A percentile compares a stretch with the other conserved stretches of the same genome.
Evolutionary conservation across 2,113 vertebrate species (phyloP).

Genomic region (Uria lomvia): DNA sequence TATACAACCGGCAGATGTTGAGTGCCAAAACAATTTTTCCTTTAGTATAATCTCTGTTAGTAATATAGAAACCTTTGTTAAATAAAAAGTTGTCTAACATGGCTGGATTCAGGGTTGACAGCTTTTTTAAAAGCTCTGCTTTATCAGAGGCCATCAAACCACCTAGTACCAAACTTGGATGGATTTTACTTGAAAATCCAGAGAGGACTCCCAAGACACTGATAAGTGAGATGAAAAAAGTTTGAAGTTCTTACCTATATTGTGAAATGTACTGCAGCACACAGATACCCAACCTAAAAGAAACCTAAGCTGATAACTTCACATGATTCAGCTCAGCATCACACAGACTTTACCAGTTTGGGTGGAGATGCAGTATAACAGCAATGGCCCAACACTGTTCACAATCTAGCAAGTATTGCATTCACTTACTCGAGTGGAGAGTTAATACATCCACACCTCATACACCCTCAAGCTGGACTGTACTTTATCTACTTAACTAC

Average conservation of each 20-base stretch:
- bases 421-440: neutral
- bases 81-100: neutral
- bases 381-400: neutral
- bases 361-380: rapidly evolving
- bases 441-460: neutral
- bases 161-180: neutral
- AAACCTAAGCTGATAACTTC: neutral
- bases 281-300: neutral
- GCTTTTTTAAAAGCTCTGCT: neutral
- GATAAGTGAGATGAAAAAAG: neutral
- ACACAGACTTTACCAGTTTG: neutral
- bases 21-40: neutral
- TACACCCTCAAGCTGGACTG: neutral
- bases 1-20: neutral
- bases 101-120: neutral
- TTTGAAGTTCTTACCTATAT: neutral
- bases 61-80: neutral
- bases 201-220: neutral
- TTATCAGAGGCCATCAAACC: neutral
- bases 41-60: neutral
- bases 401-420: neutral
- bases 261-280: neutral
- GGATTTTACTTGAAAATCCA: neutral
- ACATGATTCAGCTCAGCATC: neutral
- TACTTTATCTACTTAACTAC: neutral